Evolutionary conservation across 2,888 invertebrate species (phyloP), one percentile per base, ranked within the genome.

Genomic region (Eristalis tenax): DNA sequence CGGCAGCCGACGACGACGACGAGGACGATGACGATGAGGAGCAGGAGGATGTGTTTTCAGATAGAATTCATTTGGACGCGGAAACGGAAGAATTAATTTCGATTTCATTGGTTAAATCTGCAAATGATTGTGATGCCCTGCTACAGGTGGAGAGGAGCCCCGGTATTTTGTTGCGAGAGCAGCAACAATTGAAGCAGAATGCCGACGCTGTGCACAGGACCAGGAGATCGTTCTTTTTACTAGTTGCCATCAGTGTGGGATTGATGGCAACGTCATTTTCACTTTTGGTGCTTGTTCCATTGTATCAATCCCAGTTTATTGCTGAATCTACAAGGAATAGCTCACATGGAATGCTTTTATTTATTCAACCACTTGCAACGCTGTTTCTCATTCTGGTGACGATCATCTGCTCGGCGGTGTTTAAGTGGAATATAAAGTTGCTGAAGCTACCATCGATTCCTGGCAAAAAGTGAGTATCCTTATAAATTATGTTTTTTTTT

Each of bases 241-340:
- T 90, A 2, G 74, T 93, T 89, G 94, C 94, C 89, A 88, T 94
- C 50, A 91, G 91, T n/a, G 92, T 93, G 18, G 93, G 94, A 69
- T 80, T 93, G 77, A 91, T 94, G 76, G 81, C 94, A 56, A 94
- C 94, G 26, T 93, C 94, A 28, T 93, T 94, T 73, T 91, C 92
- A 40, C 90, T 94, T 35, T 90, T 94, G 89, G 94, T 94, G 89
- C 90, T 93, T 78, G 91, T 94, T 87, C 95, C 95, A 18, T 91
- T 94, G 59, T 95, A 94, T 90, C 89, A 89, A 38, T 89, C 89
- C 76, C 90, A 90, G 82, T 79, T 90, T 64, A 88, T 88, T 82
- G 73, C 89, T 59, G 89, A 89, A 65, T 84, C 88, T 23, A 79
- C 81, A 69, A 81, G 71, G 57, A 89, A 89, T 79, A 90, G 89